phyloP scores from a whole-genome alignment of 2,888 invertebrate species.

The Megamerina dolium region DNA sequence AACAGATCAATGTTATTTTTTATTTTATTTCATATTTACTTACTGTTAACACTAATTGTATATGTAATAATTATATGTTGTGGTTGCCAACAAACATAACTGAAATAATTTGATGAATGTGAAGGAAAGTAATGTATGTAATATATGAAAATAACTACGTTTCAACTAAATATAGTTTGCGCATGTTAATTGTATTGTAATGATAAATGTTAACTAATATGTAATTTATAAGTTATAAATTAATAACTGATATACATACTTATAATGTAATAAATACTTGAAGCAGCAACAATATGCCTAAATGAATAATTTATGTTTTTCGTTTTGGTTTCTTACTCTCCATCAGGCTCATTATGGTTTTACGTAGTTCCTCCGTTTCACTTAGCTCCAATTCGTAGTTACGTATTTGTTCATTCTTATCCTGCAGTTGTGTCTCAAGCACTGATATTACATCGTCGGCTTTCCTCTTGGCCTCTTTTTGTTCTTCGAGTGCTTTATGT shows the following conservation, averaged over 20 bases:
- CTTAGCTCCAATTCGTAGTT: conserved; percentile 41
- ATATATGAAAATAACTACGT: too few species aligned
- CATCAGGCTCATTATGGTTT: conserved; percentile 47
- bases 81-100: too few species aligned
- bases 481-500: conserved; percentile 41
- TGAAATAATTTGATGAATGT: too few species aligned
- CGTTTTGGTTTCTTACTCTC: conserved; percentile 47
- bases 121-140: too few species aligned
- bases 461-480: conserved; percentile 42
- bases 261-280: conserved; percentile 2
- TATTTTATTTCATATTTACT: too few species aligned
- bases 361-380: conserved; percentile 46
- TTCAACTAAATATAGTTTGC: too few species aligned
- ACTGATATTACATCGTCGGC: conserved; percentile 43
- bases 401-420: conserved; percentile 44
- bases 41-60: too few species aligned
- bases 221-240: too few species aligned
- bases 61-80: too few species aligned
- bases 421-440: conserved; percentile 41
- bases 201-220: neutral
- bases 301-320: conserved; percentile 19
- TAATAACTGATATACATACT: neutral
- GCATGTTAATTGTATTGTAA: neutral
- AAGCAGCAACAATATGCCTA: neutral
- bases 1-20: too few species aligned